These are phyloP conservation scores for Zapus hudsonius DNA, from an alignment of 2,113 vertebrate species.

Conservation along the genomic window DNA sequence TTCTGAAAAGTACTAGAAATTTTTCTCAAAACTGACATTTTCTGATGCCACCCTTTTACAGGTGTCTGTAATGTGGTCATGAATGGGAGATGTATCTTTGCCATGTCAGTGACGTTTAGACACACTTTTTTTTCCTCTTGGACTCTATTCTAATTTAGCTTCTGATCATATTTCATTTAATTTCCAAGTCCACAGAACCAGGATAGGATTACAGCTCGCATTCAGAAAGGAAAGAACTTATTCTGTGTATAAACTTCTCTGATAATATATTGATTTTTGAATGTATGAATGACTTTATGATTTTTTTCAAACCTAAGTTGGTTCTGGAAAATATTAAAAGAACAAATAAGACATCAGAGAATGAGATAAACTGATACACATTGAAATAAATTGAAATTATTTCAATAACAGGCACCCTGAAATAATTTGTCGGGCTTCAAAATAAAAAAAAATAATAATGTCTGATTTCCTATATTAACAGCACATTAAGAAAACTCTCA, in stretches of 20 bases:
- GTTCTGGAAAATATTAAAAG: neutral
- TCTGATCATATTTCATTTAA: slow-evolving; percentile 94
- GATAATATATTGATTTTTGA: neutral
- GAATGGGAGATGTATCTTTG: slow-evolving; percentile 77
- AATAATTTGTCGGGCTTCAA: slow-evolving; percentile 36
- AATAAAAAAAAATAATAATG: neutral
- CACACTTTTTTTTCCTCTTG: slow-evolving; percentile 91
- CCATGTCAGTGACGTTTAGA: slow-evolving; percentile 86
- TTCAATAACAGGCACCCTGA: slow-evolving; percentile 1
- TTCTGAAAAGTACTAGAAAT: slow-evolving; percentile 1
- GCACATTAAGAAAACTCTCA: slow-evolving; percentile 9
- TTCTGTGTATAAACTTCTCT: neutral
- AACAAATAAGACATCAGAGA: neutral
- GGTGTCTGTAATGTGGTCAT: slow-evolving; percentile 70
- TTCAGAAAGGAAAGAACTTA: slow-evolving; percentile 52
- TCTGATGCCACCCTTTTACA: slow-evolving; percentile 77
- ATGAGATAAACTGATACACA: neutral
- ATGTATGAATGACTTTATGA: neutral
- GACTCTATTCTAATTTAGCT: slow-evolving; percentile 94
- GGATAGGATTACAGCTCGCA: slow-evolving; percentile 87
- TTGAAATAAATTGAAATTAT: neutral
- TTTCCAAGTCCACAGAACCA: slow-evolving; percentile 90
- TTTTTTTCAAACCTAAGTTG: slow-evolving; percentile 33
- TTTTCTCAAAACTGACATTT: slow-evolving; percentile 71
- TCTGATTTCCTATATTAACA: neutral